phyloP scores from a whole-genome alignment of 2,888 invertebrate genomes.

The Litoditis marina region DNA sequence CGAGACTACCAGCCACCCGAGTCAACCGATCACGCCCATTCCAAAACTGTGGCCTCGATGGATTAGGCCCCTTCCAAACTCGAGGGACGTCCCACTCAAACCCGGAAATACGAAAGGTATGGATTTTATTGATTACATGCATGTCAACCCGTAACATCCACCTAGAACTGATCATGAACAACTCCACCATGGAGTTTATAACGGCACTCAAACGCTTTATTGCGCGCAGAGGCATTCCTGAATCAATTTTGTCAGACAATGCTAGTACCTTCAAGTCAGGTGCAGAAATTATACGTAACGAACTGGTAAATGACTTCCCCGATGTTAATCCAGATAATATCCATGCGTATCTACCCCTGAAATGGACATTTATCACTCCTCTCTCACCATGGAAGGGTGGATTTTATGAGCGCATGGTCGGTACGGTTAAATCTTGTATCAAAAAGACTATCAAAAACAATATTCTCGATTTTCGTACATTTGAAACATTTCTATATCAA shows the following conservation, averaged over 20 bases:
- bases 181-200: conserved; percentile 57
- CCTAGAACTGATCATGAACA: conserved; percentile 59
- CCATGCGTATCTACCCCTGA: too few relatives aligned
- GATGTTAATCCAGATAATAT: too few relatives aligned
- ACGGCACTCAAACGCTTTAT: conserved; percentile 59
- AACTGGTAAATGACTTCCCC: too few relatives aligned
- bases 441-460: too few relatives aligned
- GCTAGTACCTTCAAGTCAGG: conserved; percentile 62
- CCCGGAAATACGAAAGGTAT: conserved; percentile 28
- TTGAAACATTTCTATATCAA: too few relatives aligned
- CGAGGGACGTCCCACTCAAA: too few relatives aligned
- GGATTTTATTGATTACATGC: conserved; percentile 63
- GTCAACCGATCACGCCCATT: conserved; percentile 48
- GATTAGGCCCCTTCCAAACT: conserved; percentile 61
- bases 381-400: too few relatives aligned
- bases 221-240: conserved; percentile 57
- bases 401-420: too few relatives aligned
- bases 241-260: conserved; percentile 59
- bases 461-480: too few relatives aligned
- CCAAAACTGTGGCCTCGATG: conserved; percentile 57
- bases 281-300: too few relatives aligned
- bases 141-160: conserved; percentile 62
- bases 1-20: not conserved
- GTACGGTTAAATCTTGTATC: too few relatives aligned
- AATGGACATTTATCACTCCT: too few relatives aligned